Percentiles rank a stretch among this genome's conserved stretches.
Evolutionary conservation across 2,797 vertebrate species (phyloP).

Genomic region (Crypturellus tataupa): DNA sequence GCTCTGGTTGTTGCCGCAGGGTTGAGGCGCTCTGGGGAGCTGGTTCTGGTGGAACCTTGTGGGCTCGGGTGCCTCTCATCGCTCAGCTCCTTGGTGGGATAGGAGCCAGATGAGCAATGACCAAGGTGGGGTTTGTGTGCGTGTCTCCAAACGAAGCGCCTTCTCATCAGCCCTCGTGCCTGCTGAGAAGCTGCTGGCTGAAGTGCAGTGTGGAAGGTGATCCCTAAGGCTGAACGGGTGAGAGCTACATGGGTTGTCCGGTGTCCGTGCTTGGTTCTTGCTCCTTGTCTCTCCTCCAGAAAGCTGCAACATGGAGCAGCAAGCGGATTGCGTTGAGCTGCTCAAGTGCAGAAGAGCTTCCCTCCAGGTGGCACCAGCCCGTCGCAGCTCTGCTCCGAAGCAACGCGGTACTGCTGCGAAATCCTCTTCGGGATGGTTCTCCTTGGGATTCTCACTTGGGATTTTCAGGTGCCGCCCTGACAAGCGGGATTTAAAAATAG

Average conservation of each 20-base stretch:
- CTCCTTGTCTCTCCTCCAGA: not conserved
- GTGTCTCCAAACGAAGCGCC: not conserved
- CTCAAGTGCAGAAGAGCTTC: not conserved
- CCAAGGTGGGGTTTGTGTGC: not conserved
- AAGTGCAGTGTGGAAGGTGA: not conserved
- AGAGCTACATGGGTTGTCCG: not conserved
- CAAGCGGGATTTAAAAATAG: constrained; percentile 66
- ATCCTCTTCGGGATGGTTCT: not conserved
- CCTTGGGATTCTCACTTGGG: not conserved
- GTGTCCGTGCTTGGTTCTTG: not conserved
- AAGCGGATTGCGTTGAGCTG: not conserved
- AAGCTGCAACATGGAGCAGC: not conserved
- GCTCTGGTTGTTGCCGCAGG: fast-evolving
- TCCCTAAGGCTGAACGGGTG: not conserved
- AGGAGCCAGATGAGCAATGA: not conserved
- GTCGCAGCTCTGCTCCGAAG: not conserved
- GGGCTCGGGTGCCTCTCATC: not conserved
- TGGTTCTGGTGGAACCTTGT: not conserved
- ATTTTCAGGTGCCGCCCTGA: constrained; percentile 56
- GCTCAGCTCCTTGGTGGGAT: not conserved
- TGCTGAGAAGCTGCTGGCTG: not conserved
- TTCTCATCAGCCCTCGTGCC: not conserved
- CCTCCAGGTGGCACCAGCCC: constrained; percentile 67
- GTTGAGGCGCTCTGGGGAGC: not conserved
- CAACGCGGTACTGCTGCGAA: not conserved